Evolutionary conservation across 2,797 vertebrate genomes (phyloP).

Genomic region (Enteromius argenteus): DNA sequence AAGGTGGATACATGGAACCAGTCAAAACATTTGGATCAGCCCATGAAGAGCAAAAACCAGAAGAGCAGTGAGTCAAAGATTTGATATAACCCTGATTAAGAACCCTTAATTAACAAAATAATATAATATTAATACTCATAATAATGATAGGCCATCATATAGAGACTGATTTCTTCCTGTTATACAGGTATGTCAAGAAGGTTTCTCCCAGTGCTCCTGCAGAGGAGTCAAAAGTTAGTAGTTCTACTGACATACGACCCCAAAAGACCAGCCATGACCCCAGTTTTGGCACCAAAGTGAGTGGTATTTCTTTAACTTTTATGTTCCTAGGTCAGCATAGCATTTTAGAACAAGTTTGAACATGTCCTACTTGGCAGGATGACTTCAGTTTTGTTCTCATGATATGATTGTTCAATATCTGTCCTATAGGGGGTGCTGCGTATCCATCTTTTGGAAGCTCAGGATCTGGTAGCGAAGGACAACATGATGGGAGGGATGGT

Average conservation of each 20-base stretch:
- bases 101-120: neutral
- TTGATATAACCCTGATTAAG: neutral
- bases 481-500: slow-evolving; percentile 89
- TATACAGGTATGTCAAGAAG: slow-evolving; percentile 61
- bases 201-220: slow-evolving; percentile 12
- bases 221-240: slow-evolving; percentile 54
- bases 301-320: slow-evolving; percentile 23
- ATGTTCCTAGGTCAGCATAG: neutral
- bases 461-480: slow-evolving; percentile 90
- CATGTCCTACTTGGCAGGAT: too few species aligned
- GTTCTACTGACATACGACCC: slow-evolving; percentile 69
- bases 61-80: slow-evolving; percentile 65
- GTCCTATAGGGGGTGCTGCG: slow-evolving; percentile 87
- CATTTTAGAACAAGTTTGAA: neutral
- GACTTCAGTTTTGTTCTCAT: neutral
- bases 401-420: slow-evolving; percentile 35
- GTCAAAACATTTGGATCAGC: slow-evolving; percentile 21
- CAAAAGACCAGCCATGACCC: slow-evolving; percentile 72
- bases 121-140: neutral
- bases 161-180: slow-evolving; percentile 2
- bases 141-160: neutral
- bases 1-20: slow-evolving; percentile 46
- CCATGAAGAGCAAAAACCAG: slow-evolving; percentile 38
- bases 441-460: slow-evolving; percentile 89
- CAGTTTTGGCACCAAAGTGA: slow-evolving; percentile 83